These are phyloP conservation scores for Atta colombica DNA, from an alignment of 1,140 invertebrate species.

Conservation along the genomic window DNA sequence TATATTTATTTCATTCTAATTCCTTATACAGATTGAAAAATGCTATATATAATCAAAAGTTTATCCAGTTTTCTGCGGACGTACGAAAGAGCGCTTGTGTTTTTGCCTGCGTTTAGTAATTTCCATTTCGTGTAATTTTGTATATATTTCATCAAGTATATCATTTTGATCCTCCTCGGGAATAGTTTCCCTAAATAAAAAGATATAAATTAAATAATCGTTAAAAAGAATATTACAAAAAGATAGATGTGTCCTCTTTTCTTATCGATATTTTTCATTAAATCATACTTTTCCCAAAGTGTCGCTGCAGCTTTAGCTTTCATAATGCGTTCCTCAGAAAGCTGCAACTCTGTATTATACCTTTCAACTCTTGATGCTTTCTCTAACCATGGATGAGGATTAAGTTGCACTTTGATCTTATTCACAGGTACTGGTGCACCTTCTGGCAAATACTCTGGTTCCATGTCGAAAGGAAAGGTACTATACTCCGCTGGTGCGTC, in stretches of 20 bases:
- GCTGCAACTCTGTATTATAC: constrained; percentile 89
- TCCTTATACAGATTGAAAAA: constrained; percentile 21
- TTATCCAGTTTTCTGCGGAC: constrained; percentile 89
- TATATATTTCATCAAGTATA: constrained; percentile 94
- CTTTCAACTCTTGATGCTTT: constrained; percentile 93
- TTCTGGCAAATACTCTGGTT: constrained; percentile 92
- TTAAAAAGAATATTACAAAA: neutral
- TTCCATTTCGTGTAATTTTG: constrained; percentile 91
- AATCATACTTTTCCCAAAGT: constrained; percentile 96
- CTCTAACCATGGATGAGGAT: constrained; percentile 94
- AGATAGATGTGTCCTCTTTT: neutral
- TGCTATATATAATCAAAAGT: constrained; percentile 36
- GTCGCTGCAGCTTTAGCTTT: constrained; percentile 88
- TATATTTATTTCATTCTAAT: constrained; percentile 37
- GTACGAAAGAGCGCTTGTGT: constrained; percentile 89
- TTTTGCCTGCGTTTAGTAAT: constrained; percentile 89
- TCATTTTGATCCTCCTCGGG: constrained; percentile 95
- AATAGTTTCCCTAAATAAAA: constrained; percentile 90
- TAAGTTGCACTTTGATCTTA: constrained; percentile 92
- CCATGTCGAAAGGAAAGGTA: constrained; percentile 97
- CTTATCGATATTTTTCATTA: constrained; percentile 97
- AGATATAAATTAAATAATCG: constrained; percentile 65
- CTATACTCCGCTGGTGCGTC: constrained; percentile 98
- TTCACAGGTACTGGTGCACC: constrained; percentile 95
- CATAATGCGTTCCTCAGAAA: constrained; percentile 88